phyloP scores from a whole-genome alignment of 1,140 invertebrate species.

The Globodera ellingtonae region DNA sequence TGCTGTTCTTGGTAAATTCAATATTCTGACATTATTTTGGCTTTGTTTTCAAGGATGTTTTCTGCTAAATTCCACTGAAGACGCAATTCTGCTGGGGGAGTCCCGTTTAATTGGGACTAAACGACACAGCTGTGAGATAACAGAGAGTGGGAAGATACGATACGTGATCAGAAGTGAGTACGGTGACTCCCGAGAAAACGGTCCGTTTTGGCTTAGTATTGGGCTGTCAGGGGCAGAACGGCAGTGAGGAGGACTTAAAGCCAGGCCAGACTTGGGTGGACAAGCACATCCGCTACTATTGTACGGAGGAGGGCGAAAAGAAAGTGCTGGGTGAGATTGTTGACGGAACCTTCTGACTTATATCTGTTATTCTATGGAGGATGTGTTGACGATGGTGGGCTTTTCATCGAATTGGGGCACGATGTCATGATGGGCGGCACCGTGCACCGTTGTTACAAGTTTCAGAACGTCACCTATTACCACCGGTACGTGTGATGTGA shows the following conservation, averaged over 20 bases:
- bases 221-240: constrained; percentile 56
- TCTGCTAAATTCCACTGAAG: constrained; percentile 53
- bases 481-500: constrained; percentile 50
- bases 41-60: constrained; percentile 55
- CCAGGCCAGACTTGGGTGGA: constrained; percentile 63
- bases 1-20: constrained; percentile 48
- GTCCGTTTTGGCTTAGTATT: constrained; percentile 52
- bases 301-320: constrained; percentile 46
- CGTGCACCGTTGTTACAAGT: constrained; percentile 61
- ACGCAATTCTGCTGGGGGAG: constrained; percentile 54
- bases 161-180: constrained; percentile 58
- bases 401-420: constrained; percentile 61
- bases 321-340: constrained; percentile 51
- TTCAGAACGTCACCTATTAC: constrained; percentile 62
- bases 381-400: constrained; percentile 58
- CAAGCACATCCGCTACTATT: constrained; percentile 63
- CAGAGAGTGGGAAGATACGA: constrained; percentile 59
- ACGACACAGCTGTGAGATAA: constrained; percentile 55
- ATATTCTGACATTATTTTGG: constrained; percentile 7
- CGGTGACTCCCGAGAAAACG: not conserved
- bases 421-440: constrained; percentile 62
- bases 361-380: constrained; percentile 37
- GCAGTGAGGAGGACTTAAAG: constrained; percentile 45
- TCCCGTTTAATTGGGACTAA: constrained; percentile 56
- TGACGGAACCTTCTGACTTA: too few relatives aligned